phyloP scores from a whole-genome alignment of 2,113 vertebrate species.

The Archocentrus centrarchus region DNA sequence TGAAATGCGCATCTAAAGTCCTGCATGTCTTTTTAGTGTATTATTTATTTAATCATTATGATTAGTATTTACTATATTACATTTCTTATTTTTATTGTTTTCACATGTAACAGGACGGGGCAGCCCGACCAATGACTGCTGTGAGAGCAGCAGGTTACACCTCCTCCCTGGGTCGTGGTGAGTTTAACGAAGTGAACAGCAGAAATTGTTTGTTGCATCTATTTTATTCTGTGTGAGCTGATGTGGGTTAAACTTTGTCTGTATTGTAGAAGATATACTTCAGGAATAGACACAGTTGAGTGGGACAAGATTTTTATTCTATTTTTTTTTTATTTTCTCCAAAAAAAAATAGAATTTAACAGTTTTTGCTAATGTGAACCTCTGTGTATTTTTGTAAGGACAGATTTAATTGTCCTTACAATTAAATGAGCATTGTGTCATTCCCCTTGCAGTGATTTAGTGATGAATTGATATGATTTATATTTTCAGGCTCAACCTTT shows the following conservation, averaged over 20 bases:
- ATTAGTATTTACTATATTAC: not conserved
- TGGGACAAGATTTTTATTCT: not conserved
- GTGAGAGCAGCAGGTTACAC: conserved; percentile 94
- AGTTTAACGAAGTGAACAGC: not conserved
- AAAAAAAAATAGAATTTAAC: not conserved
- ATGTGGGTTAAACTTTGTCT: not conserved
- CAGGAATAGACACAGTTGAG: not conserved
- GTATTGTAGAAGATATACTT: not conserved
- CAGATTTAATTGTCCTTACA: not conserved
- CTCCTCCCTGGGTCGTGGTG: conserved; percentile 87
- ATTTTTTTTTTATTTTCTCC: not conserved
- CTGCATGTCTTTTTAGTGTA: not conserved
- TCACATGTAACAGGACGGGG: conserved; percentile 85
- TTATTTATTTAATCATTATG: not conserved
- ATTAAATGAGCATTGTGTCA: not conserved
- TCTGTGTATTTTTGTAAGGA: not conserved
- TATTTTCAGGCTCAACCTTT: conserved; percentile 86
- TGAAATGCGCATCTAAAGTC: not conserved
- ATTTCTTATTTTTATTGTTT: not conserved
- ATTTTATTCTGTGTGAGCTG: not conserved
- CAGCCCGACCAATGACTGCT: conserved; percentile 94
- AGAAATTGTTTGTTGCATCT: not conserved
- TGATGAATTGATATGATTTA: not conserved
- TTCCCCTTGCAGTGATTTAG: not conserved
- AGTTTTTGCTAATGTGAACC: not conserved